Percentiles rank a stretch among this genome's conserved stretches.
Evolutionary conservation across 2,113 vertebrate species (phyloP).

Genomic region (Origma solitaria): DNA sequence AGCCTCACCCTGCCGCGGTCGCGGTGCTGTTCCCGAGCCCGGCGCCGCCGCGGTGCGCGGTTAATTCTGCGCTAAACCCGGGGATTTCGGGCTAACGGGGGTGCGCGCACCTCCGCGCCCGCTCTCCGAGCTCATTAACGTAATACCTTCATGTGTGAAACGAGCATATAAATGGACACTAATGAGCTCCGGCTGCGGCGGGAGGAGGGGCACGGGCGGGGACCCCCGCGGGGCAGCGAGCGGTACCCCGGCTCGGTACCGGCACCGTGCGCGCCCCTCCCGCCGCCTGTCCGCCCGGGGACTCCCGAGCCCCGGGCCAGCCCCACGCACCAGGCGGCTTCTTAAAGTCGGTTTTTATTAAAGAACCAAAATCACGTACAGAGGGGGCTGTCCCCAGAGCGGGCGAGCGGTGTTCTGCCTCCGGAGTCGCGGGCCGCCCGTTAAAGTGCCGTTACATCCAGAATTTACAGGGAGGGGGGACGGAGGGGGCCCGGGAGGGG

Average conservation of each 20-base stretch:
- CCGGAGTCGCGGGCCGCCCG: slow-evolving; percentile 56
- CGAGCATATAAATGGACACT: slow-evolving; percentile 26
- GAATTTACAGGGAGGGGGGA: neutral
- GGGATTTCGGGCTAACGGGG: neutral
- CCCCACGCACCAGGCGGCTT: neutral
- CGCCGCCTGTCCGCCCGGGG: neutral
- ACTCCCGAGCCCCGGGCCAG: neutral
- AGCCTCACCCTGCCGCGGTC: too few relatives aligned
- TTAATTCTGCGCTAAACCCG: neutral
- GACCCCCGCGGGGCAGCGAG: neutral
- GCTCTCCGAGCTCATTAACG: slow-evolving; percentile 33
- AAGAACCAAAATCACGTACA: slow-evolving; percentile 71
- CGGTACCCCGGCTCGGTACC: neutral
- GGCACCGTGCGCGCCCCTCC: neutral
- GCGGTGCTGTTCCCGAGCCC: too few relatives aligned
- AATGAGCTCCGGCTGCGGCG: neutral
- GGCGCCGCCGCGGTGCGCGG: neutral
- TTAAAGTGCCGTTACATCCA: slow-evolving; percentile 78
- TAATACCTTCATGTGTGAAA: slow-evolving; percentile 15
- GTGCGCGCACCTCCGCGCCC: neutral
- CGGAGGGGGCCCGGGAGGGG: slow-evolving; percentile 1
- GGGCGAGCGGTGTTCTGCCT: slow-evolving; percentile 45
- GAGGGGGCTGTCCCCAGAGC: slow-evolving; percentile 50
- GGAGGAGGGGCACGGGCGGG: neutral
- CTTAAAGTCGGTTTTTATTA: slow-evolving; percentile 68